A percentile compares a stretch with the other conserved stretches of the same genome.
These are phyloP conservation scores for Acrocephalus scirpaceus DNA, from an alignment of 2,797 vertebrate genomes.

Conservation along the genomic window DNA sequence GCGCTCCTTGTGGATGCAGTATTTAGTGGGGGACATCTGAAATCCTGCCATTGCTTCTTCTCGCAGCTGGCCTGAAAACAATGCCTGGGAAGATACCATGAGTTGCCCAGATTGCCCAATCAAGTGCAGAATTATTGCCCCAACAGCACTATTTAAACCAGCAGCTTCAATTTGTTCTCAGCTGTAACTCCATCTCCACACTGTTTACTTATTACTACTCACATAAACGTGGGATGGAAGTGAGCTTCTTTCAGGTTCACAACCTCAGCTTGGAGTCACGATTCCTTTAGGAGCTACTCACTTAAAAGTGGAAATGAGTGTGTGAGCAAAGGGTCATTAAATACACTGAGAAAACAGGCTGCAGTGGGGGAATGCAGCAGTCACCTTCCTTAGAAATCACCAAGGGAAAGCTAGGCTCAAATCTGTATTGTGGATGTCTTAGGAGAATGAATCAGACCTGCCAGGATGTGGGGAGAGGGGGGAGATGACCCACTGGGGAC, in stretches of 20 bases:
- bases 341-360: not conserved
- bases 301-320: not conserved
- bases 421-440: not conserved
- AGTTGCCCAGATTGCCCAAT: not conserved
- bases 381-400: not conserved
- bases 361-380: not conserved
- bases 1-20: fast-evolving
- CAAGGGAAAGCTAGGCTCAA: not conserved
- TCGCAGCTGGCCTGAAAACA: not conserved
- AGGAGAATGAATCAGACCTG: slow-evolving; percentile 14
- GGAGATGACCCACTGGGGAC: not conserved
- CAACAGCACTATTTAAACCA: not conserved
- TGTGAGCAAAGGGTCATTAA: not conserved
- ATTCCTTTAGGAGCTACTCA: not conserved
- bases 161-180: not conserved
- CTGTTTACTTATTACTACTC: not conserved
- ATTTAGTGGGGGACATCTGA: not conserved
- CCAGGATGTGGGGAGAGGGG: not conserved
- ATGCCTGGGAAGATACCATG: not conserved
- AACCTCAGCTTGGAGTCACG: not conserved
- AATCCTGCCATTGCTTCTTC: not conserved
- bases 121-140: not conserved
- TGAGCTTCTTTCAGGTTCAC: not conserved
- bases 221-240: not conserved
- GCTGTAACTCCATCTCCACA: not conserved